phyloP scores from a whole-genome alignment of 2,888 invertebrate species.

The Torymus tubicola region DNA sequence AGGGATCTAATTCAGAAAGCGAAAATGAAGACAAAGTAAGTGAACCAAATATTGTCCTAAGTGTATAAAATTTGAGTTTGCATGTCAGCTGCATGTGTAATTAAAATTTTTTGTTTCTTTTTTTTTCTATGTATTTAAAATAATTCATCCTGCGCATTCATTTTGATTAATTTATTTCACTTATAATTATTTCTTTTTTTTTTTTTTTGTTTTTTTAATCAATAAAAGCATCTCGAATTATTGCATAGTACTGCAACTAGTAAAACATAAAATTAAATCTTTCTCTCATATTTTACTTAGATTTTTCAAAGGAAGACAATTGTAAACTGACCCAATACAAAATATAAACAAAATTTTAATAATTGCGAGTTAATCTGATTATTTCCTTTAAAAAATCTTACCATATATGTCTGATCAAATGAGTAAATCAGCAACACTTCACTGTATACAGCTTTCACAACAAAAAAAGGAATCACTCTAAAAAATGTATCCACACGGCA shows the following conservation, averaged over 20 bases:
- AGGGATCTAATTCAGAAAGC: conserved; percentile 90
- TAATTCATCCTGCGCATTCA: conserved; percentile 49
- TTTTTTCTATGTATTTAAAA: conserved; percentile 55
- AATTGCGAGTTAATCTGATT: too few species aligned
- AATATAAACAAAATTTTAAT: too few species aligned
- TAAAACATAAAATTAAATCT: conserved; percentile 30
- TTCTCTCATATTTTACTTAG: conserved; percentile 44
- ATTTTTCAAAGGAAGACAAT: conserved; percentile 47
- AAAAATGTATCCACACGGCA: conserved; percentile 65
- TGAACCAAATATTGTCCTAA: conserved; percentile 59
- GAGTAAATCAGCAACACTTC: background rate
- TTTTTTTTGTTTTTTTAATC: background rate
- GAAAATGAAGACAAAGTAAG: conserved; percentile 94
- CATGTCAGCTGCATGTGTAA: conserved; percentile 59
- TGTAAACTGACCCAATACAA: too few species aligned
- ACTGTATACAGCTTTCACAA: conserved; percentile 23
- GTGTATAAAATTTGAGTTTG: conserved; percentile 55
- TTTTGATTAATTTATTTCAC: conserved; percentile 45
- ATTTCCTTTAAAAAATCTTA: conserved; percentile 38
- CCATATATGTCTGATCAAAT: background rate
- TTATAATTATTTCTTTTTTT: conserved; percentile 16
- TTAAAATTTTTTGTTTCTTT: conserved; percentile 53
- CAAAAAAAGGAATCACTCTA: conserved; percentile 23
- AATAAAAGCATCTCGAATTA: conserved; percentile 15
- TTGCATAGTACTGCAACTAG: conserved; percentile 25